Base-by-base conservation (phyloP, 1,140 invertebrate species). In the Drosophila navojoa region DNA sequence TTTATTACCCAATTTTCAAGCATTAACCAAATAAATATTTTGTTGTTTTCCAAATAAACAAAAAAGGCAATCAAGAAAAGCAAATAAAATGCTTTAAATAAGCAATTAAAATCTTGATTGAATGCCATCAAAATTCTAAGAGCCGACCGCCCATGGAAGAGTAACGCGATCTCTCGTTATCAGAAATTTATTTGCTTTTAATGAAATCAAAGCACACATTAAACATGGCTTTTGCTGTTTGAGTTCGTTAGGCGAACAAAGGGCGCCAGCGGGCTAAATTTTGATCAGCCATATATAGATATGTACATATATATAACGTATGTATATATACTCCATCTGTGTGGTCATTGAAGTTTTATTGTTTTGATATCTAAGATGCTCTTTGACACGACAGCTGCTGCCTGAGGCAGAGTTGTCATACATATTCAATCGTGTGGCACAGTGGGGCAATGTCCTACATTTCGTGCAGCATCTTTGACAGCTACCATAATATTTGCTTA, bases 151-250 rank as follows among this genome's bases (percentile, higher is more conserved):
- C 55, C 60, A 57, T 70, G 55, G 66, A 57, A 61, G 75, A 61
- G 75, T 55, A 71, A 79, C 52, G 61, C 45, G 76, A 82, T 82
- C 73, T 79, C 49, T 79, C 49, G 67, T 79, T 82, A 84, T 84
- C 76, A 49, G 50, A 44, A 79, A 71, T 67, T 75, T 81, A 81
- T 84, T 81, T 75, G 50, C 61, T 82, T 82, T 84, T 84, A 76
- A 79, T 79, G 58, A 71, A 82, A 82, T 71, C 53, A 76, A 75
- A 74, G 63, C 54, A 66, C 68, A 58, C 75, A 70, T 54, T 42
- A 62, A 81, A 77, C 75, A 75, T 62, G 61, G 9, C 66, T 71
- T 74, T 27, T 54, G 54, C 58, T 69, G 71, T 19, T 61, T 73
- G 47, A 57, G 42, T 77, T 62, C 69, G 74, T 78, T 73, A 67